Conservation (phyloP, 2,797 vertebrate genomes). For the Stomatorhinus walkeri region DNA sequence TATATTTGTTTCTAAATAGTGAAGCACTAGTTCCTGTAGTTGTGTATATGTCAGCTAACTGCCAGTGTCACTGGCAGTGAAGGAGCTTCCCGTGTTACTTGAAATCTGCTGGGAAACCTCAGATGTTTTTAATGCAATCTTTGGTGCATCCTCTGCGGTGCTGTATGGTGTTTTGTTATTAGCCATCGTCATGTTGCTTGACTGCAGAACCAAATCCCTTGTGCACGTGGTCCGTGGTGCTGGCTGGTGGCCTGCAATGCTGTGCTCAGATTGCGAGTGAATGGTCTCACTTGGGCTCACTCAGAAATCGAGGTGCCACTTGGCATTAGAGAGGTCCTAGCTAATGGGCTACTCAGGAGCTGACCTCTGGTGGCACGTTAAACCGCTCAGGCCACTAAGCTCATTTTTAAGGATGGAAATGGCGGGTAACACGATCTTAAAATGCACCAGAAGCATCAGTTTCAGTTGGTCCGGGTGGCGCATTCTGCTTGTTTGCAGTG, state of each 20-base stretch:
- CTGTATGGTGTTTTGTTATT: neutral
- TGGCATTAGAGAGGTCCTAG: neutral
- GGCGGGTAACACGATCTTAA: slow-evolving; percentile 6
- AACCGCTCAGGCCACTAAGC: neutral
- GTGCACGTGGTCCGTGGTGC: neutral
- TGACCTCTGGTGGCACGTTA: neutral
- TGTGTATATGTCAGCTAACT: neutral
- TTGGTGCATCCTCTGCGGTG: neutral
- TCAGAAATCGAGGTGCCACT: neutral
- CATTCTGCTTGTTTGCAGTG: slow-evolving; percentile 3
- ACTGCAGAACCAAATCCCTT: neutral
- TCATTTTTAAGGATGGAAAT: slow-evolving; percentile 15
- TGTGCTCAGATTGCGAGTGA: neutral
- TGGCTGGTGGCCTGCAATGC: neutral
- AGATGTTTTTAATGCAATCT: neutral
- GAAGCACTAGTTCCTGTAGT: neutral
- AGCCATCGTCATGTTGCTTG: neutral
- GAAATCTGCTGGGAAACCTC: neutral
- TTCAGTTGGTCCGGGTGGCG: neutral
- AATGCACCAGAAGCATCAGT: neutral
- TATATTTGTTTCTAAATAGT: neutral
- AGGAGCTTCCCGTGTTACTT: neutral
- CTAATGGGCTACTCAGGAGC: neutral
- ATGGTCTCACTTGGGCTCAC: neutral
- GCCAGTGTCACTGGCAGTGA: neutral